Conservation (phyloP, 2,113 vertebrate species). For the Microcebus griseorufus region DNA sequence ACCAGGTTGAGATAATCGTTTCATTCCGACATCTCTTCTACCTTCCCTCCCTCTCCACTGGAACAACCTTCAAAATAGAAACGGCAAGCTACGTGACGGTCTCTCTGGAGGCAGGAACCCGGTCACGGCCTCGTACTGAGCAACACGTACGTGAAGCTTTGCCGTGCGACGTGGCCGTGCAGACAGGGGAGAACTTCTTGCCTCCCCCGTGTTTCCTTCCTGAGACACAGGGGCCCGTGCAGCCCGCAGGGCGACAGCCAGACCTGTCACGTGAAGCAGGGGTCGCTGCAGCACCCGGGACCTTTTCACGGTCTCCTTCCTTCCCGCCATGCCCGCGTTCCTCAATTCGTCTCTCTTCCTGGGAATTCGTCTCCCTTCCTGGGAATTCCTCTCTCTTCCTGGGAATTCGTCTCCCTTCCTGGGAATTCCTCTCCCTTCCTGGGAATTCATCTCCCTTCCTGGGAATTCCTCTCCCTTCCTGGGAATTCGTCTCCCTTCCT, state of each 20-base stretch:
- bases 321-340: not conserved
- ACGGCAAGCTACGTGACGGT: not conserved
- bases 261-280: not conserved
- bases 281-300: accelerated
- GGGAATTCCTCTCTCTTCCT: too few relatives aligned
- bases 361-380: too few relatives aligned
- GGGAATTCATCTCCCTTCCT: not conserved
- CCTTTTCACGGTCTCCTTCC: not conserved
- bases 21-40: not conserved
- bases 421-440: not conserved
- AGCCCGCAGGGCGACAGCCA: not conserved
- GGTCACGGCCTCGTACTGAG: not conserved
- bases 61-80: not conserved
- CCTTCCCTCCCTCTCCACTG: not conserved
- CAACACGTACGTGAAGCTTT: not conserved
- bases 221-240: not conserved
- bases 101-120: not conserved
- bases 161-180: too few relatives aligned
- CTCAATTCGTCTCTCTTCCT: too few relatives aligned
- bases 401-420: too few relatives aligned
- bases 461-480: too few relatives aligned
- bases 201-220: not conserved
- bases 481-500: not conserved
- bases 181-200: not conserved
- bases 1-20: not conserved